Percentiles rank a stretch among this genome's conserved stretches.
These are phyloP conservation scores for Terebella lapidaria DNA, from an alignment of 2,888 invertebrate genomes.

Conservation along the genomic window DNA sequence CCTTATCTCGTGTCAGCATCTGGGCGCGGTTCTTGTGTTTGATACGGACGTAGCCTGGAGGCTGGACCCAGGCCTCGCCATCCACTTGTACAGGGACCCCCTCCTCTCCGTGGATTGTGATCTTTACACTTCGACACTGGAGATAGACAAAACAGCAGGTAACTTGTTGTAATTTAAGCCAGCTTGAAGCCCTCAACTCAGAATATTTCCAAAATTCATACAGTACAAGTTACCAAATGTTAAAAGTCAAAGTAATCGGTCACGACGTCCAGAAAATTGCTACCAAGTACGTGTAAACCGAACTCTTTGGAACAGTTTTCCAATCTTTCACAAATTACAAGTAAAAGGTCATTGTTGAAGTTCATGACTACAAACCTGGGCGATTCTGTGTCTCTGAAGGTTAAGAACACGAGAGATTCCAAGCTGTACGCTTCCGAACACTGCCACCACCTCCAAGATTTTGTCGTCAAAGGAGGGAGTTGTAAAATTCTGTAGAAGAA, in stretches of 20 bases:
- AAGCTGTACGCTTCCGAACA: slow-evolving; percentile 96
- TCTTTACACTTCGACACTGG: slow-evolving; percentile 84
- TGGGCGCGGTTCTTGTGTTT: slow-evolving; percentile 95
- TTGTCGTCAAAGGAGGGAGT: slow-evolving; percentile 94
- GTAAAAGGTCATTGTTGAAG: no score
- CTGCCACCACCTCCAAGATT: slow-evolving; percentile 93
- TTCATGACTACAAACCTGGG: no score
- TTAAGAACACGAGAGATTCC: slow-evolving; percentile 91
- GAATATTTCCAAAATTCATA: no score
- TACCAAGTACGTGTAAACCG: no score
- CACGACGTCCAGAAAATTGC: no score
- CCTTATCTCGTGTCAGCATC: slow-evolving; percentile 86
- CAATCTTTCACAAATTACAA: no score
- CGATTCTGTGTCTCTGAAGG: slow-evolving; percentile 92
- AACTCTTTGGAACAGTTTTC: no score
- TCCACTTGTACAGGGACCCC: slow-evolving; percentile 94
- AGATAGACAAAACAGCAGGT: slow-evolving; percentile 14
- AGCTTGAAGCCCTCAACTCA: no score
- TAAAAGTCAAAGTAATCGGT: no score
- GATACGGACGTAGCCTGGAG: slow-evolving; percentile 91
- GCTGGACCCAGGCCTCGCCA: slow-evolving; percentile 97
- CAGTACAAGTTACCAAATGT: no score
- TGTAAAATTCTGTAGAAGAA: slow-evolving; percentile 63
- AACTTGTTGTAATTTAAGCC: no score
- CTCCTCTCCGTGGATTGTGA: slow-evolving; percentile 81